Percentiles rank a stretch among this genome's conserved stretches.
Conservation (phyloP, 1,140 invertebrate genomes). For the Eubasilissa regina region DNA sequence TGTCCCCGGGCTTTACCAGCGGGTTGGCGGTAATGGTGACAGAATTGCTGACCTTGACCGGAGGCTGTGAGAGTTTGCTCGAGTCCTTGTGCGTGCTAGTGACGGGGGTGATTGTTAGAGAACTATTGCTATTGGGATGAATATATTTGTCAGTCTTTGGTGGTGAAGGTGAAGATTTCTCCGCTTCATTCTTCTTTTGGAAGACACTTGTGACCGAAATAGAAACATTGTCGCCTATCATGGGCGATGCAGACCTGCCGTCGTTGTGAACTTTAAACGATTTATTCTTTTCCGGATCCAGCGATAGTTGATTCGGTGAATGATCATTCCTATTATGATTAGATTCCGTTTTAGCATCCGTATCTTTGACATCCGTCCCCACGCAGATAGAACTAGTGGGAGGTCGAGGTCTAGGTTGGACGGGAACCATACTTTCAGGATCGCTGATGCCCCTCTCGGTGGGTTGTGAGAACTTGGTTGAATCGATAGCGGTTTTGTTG, state of each 20-base stretch:
- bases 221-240: conserved; percentile 53
- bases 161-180: conserved; percentile 45
- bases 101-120: conserved; percentile 63
- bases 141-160: conserved; percentile 61
- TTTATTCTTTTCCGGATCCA: conserved; percentile 36
- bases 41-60: conserved; percentile 29
- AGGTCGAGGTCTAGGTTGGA: conserved; percentile 24
- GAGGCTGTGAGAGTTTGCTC: conserved; percentile 22
- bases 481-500: conserved; percentile 14
- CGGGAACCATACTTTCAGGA: conserved; percentile 32
- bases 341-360: neutral
- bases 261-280: conserved; percentile 49
- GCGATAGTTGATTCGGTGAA: neutral
- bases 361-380: conserved; percentile 39
- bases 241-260: conserved; percentile 19
- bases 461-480: conserved; percentile 13
- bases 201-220: conserved; percentile 56
- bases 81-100: conserved; percentile 30
- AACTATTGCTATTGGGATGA: conserved; percentile 66
- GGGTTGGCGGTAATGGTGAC: conserved; percentile 40
- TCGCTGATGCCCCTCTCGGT: conserved; percentile 50
- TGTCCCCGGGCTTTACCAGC: conserved; percentile 42
- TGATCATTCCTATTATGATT: conserved; percentile 11
- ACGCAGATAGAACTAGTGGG: conserved; percentile 46
- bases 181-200: conserved; percentile 50